Percentiles rank a stretch among this genome's conserved stretches.
Conservation (phyloP, 2,113 vertebrate genomes). For the Ptychochromis oligacanthus region DNA sequence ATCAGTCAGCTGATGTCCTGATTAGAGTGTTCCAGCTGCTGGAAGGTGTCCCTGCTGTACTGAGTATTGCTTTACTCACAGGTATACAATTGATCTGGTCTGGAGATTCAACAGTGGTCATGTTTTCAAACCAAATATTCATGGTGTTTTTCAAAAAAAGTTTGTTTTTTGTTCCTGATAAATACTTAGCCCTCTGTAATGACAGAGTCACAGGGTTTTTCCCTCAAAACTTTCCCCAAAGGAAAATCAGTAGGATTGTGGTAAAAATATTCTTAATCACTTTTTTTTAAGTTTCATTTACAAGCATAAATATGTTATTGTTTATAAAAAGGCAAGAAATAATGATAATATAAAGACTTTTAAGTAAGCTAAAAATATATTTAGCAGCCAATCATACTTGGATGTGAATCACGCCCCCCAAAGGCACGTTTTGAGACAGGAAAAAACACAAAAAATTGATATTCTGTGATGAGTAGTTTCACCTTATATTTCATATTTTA, state of each 20-base stretch:
- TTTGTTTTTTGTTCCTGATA: not conserved
- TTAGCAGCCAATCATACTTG: too few relatives aligned
- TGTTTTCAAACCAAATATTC: not conserved
- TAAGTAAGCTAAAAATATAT: too few relatives aligned
- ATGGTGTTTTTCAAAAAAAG: not conserved
- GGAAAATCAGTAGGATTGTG: not conserved
- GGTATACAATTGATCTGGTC: not conserved
- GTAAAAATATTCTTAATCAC: not conserved
- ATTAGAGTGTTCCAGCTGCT: not conserved
- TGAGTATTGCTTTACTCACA: not conserved
- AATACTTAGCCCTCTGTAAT: not conserved
- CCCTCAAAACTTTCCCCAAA: not conserved
- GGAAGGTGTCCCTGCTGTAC: not conserved
- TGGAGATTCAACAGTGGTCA: not conserved
- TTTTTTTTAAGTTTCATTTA: too few relatives aligned
- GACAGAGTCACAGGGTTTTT: not conserved
- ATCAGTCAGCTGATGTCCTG: not conserved
- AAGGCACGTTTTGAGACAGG: too few relatives aligned
- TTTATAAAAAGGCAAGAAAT: too few relatives aligned
- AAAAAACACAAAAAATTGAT: too few relatives aligned
- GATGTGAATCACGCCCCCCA: too few relatives aligned
- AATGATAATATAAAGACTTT: too few relatives aligned
- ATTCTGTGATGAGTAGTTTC: not conserved
- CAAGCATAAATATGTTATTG: too few relatives aligned
- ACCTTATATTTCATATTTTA: too few relatives aligned